Conservation (phyloP, 2,888 invertebrate genomes). For the Boloria selene region DNA sequence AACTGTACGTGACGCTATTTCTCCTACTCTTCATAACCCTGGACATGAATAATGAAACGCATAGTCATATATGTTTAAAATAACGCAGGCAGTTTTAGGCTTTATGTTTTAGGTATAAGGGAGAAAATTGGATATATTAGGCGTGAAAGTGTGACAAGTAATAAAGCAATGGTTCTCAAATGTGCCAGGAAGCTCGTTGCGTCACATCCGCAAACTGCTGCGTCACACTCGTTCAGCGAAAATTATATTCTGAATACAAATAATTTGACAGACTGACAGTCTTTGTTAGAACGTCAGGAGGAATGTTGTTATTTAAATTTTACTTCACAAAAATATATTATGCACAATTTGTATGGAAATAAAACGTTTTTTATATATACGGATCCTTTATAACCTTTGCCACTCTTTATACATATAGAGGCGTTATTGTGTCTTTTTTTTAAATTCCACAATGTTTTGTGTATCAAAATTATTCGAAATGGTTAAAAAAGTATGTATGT, state of each 20-base stretch:
- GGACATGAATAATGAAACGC: constrained; percentile 30
- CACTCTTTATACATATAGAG: too few relatives aligned
- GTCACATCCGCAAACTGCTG: constrained; percentile 34
- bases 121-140: constrained; percentile 11
- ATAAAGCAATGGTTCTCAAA: constrained; percentile 34
- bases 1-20: constrained; percentile 28
- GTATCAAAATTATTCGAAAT: too few relatives aligned
- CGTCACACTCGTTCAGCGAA: constrained; percentile 29
- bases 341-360: background rate
- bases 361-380: background rate
- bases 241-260: constrained; percentile 33
- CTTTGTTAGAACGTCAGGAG: background rate
- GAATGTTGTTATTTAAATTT: constrained; percentile 7
- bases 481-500: too few relatives aligned
- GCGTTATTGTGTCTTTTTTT: too few relatives aligned
- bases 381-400: too few relatives aligned
- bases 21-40: constrained; percentile 21
- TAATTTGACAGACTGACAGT: constrained; percentile 19
- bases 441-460: too few relatives aligned
- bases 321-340: constrained; percentile 2
- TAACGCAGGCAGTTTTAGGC: constrained; percentile 6
- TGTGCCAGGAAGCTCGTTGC: constrained; percentile 34
- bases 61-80: constrained; percentile 15
- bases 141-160: constrained; percentile 20
- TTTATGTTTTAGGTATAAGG: constrained; percentile 2